These are phyloP conservation scores for Drosophila asahinai DNA, from an alignment of 1,140 invertebrate genomes.

Conservation along the genomic window DNA sequence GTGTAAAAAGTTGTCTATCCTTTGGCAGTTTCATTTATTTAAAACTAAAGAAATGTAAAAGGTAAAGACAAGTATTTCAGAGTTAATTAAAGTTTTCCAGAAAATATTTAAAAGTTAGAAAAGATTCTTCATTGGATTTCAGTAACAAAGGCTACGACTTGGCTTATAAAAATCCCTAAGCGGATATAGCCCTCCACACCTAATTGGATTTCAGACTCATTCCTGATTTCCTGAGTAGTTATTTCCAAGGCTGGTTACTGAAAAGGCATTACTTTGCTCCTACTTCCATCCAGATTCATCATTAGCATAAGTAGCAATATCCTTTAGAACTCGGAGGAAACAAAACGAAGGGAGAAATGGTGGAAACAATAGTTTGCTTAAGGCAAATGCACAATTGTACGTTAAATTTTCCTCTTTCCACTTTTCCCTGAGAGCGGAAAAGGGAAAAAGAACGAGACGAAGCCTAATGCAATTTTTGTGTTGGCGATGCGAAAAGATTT, in stretches of 20 bases:
- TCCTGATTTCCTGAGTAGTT: constrained; percentile 7
- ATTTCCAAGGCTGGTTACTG: constrained; percentile 6
- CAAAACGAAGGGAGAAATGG: constrained; percentile 6
- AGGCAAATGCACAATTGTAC: constrained; percentile 29
- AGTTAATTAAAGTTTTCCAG: background rate
- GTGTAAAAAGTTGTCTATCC: background rate
- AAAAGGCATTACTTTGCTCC: constrained; percentile 3
- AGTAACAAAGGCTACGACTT: background rate
- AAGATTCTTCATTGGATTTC: background rate
- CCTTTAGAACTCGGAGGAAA: constrained; percentile 25
- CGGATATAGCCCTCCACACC: background rate
- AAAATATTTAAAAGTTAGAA: background rate
- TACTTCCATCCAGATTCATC: constrained; percentile 25
- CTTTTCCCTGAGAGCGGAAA: background rate
- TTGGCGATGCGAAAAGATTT: constrained; percentile 65
- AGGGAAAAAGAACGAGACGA: background rate
- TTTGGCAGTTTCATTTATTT: background rate
- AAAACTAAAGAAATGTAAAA: background rate
- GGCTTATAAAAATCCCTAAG: background rate
- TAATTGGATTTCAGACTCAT: constrained; percentile 11
- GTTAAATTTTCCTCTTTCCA: constrained; percentile 14
- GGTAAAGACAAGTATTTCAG: background rate
- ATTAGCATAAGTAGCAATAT: constrained; percentile 63
- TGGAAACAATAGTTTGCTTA: constrained; percentile 39
- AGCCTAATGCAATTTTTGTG: constrained; percentile 75